Evolutionary conservation across 1,140 invertebrate genomes (phyloP).

Genomic region (Campoletis sonorensis): DNA sequence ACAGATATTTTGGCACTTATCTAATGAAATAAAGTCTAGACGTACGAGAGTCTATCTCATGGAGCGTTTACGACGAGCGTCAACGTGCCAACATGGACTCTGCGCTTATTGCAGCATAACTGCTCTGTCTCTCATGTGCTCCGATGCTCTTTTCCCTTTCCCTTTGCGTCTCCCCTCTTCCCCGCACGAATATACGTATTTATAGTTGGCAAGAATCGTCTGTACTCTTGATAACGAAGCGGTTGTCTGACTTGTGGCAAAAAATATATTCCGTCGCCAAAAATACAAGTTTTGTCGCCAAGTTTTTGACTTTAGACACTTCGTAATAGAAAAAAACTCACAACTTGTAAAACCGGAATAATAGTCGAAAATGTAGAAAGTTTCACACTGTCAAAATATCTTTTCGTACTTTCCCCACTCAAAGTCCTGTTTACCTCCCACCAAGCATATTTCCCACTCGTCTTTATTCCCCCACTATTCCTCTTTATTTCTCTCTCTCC

Average conservation of each 20-base stretch:
- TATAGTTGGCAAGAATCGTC: constrained; percentile 48
- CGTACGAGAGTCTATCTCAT: background rate
- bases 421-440: background rate
- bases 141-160: constrained; percentile 46
- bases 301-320: no score
- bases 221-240: constrained; percentile 1
- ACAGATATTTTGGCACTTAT: background rate
- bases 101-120: constrained; percentile 43
- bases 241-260: background rate
- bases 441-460: background rate
- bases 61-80: constrained; percentile 27
- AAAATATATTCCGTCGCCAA: background rate
- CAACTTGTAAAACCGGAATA: background rate
- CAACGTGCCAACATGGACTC: constrained; percentile 26
- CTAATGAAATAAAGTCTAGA: constrained; percentile 1
- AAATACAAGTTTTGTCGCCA: background rate
- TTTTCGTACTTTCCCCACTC: constrained; percentile 2
- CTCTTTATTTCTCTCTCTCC: background rate
- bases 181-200: constrained; percentile 45
- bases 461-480: background rate
- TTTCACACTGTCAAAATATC: background rate
- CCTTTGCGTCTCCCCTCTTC: constrained; percentile 24
- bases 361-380: background rate
- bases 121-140: background rate
- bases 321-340: constrained; percentile 17